Percentiles rank a stretch among this genome's conserved stretches.
Evolutionary conservation across 2,113 vertebrate genomes (phyloP).

Genomic region (Nothoprocta perdicaria): DNA sequence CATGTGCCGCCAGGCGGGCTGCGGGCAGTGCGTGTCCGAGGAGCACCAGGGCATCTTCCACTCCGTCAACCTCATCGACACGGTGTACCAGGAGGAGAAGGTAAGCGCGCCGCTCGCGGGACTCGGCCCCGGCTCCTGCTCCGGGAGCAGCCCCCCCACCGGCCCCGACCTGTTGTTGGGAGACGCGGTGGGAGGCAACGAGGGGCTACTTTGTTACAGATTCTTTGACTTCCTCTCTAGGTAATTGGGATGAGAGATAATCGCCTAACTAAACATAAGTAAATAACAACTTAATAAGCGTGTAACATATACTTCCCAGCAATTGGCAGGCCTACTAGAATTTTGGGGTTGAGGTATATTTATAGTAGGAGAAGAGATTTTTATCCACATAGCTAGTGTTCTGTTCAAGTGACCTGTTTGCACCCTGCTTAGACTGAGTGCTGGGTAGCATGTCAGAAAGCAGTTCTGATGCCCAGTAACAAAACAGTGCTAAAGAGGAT

Average conservation of each 20-base stretch:
- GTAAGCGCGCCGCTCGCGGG: conserved; percentile 13
- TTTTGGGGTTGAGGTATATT: neutral
- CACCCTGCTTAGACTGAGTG: neutral
- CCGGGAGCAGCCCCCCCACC: too few species aligned
- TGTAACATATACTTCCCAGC: neutral
- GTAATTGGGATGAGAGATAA: neutral
- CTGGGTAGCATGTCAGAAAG: accelerated
- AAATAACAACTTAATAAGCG: neutral
- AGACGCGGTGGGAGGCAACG: neutral
- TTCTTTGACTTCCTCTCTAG: accelerated
- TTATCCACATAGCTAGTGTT: accelerated
- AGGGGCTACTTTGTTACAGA: neutral
- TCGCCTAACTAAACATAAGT: neutral
- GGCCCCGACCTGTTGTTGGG: too few species aligned
- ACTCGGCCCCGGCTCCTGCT: too few species aligned
- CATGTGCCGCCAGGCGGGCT: conserved; percentile 63
- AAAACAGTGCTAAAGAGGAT: neutral
- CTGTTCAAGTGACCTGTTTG: neutral
- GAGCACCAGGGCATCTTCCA: conserved; percentile 75
- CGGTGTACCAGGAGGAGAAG: conserved; percentile 75
- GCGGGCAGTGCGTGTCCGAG: conserved; percentile 71
- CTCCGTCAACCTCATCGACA: conserved; percentile 71
- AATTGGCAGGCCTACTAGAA: neutral
- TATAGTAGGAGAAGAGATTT: neutral
- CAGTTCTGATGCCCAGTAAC: neutral